These are phyloP conservation scores for Bhutanitis thaidina DNA, from an alignment of 2,888 invertebrate species.

Conservation along the genomic window DNA sequence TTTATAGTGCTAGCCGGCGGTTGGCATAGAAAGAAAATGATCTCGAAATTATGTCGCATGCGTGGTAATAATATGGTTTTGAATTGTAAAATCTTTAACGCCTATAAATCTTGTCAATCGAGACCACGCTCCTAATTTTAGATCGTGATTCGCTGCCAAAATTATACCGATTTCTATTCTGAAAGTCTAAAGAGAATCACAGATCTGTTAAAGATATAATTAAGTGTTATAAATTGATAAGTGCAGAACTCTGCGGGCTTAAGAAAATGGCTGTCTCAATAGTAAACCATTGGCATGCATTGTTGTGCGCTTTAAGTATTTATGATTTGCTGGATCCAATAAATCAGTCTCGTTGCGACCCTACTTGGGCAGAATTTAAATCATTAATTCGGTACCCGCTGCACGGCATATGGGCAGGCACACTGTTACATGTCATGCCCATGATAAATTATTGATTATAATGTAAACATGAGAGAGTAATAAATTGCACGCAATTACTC, in stretches of 20 bases:
- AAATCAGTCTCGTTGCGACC: conserved; percentile 48
- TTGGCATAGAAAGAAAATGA: conserved; percentile 20
- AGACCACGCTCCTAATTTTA: conserved; percentile 15
- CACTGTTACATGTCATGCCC: conserved; percentile 10
- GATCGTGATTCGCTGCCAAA: conserved; percentile 7
- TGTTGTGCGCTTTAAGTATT: conserved; percentile 22
- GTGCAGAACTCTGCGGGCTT: too few species aligned
- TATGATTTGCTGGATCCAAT: conserved; percentile 40
- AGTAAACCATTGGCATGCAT: neutral
- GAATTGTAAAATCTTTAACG: conserved; percentile 15
- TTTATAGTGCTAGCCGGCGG: conserved; percentile 15
- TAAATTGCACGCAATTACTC: conserved; percentile 11
- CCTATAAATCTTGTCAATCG: conserved; percentile 13
- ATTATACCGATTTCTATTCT: conserved; percentile 5
- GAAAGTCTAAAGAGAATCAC: conserved; percentile 4
- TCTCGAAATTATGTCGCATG: conserved; percentile 17
- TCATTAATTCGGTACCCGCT: conserved; percentile 34
- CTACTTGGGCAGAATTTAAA: conserved; percentile 42
- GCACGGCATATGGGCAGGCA: neutral
- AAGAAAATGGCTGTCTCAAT: too few species aligned
- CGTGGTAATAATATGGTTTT: conserved; percentile 12
- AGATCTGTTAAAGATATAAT: too few species aligned
- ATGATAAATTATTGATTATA: conserved; percentile 10
- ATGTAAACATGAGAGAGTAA: neutral
- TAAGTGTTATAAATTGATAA: too few species aligned